Percentiles rank a stretch among this genome's conserved stretches.
phyloP scores from a whole-genome alignment of 2,888 invertebrate species.

The Leuctra nigra region DNA sequence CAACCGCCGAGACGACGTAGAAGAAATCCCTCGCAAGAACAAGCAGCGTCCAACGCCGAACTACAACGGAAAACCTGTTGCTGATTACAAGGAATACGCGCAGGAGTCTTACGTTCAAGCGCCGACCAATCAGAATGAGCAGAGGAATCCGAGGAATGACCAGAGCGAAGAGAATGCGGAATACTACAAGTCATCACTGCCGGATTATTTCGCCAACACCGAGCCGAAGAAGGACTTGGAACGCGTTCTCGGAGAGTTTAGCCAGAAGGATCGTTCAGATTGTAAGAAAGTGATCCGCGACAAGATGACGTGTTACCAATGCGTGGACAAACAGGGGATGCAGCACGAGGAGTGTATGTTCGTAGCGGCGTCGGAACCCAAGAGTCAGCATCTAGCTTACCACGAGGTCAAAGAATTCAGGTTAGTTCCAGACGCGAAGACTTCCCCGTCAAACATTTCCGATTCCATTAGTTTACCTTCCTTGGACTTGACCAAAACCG shows the following conservation, averaged over 20 bases:
- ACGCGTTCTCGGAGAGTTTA: slow-evolving; percentile 64
- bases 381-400: slow-evolving; percentile 57
- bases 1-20: background rate
- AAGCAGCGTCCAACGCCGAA: background rate
- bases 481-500: slow-evolving; percentile 2
- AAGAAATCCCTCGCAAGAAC: background rate
- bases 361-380: slow-evolving; percentile 60
- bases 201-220: slow-evolving; percentile 36
- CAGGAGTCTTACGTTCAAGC: background rate
- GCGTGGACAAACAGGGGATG: slow-evolving; percentile 59
- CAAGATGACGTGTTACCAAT: slow-evolving; percentile 71
- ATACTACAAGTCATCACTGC: slow-evolving; percentile 19
- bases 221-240: slow-evolving; percentile 60
- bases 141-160: background rate
- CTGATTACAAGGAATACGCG: background rate
- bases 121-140: background rate
- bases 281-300: slow-evolving; percentile 66
- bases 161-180: no score
- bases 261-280: slow-evolving; percentile 61
- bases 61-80: background rate
- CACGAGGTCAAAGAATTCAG: slow-evolving; percentile 58
- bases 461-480: background rate
- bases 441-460: background rate
- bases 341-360: slow-evolving; percentile 76
- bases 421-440: slow-evolving; percentile 19